Base-by-base conservation (phyloP, 2,888 invertebrate genomes). In the Hybos culiciformis region DNA sequence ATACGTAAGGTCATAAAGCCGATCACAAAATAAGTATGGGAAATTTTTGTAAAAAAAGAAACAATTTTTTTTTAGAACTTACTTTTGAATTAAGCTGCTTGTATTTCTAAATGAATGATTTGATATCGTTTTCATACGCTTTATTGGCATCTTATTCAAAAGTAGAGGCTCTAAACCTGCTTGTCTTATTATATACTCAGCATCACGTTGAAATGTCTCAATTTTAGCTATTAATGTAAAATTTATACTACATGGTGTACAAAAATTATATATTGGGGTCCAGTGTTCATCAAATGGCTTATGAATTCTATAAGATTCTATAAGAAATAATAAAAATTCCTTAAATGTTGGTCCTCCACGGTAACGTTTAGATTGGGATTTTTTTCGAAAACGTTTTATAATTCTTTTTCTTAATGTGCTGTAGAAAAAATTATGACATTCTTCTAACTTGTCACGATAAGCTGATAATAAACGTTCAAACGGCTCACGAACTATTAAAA, bases 391-490 rank as follows among this genome's bases (percentile, higher is more conserved):
- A 48, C 73, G 71, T 49, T 73, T 68, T 29, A 80, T 74, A 46
- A 82, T 82, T 43, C 74, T 63, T 48, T 70, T 71, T 32, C 80
- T 80, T 46, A 82, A 66, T 52, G 77, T 76, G 55, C 78, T 74
- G 55, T 82, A 82, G 56, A 74, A 78, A 7, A 75, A 78, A 49
- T 79, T 78, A 3, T 76, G 74, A 46, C 76, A 69, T 52, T 78
- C 76, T 60, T 82, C 80, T 47, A 88, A 68, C 66, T 82, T 82
- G 57, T 82, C 80, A 37, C 81, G 70, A 58, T 79, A 82, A 12
- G 80, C 82, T 39, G 81, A 81, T 37, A 82, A 67, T 26, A 82
- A 64, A 46, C 82, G 69, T 51, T 81, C 81, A 54, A 82, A 80
- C 2, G 82, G 82, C 61, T 82, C 80, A 33, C 82, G 71, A 3